These are phyloP conservation scores for Athrips mouffetella DNA, from an alignment of 2,888 invertebrate genomes.

Conservation along the genomic window DNA sequence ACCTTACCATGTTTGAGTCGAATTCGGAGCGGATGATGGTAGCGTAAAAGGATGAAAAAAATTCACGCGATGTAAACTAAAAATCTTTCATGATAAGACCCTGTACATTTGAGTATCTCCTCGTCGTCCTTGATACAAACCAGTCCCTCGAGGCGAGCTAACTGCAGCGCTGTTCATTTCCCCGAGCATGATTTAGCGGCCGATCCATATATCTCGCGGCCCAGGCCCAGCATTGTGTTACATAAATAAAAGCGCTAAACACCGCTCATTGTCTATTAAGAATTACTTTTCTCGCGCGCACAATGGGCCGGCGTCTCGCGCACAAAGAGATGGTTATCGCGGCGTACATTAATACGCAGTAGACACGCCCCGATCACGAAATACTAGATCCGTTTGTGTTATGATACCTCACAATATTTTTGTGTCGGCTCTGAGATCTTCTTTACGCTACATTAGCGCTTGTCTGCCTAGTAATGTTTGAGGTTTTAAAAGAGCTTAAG, in stretches of 20 bases:
- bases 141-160: background rate
- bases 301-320: slow-evolving; percentile 65
- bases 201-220: slow-evolving; percentile 58
- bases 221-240: slow-evolving; percentile 60
- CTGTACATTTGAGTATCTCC: background rate
- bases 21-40: no score
- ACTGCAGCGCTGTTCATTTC: slow-evolving; percentile 21
- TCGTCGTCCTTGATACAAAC: background rate
- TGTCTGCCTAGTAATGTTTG: slow-evolving; percentile 6
- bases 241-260: slow-evolving; percentile 74
- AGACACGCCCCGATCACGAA: slow-evolving; percentile 70
- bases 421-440: slow-evolving; percentile 12
- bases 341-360: slow-evolving; percentile 63
- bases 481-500: no score
- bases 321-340: slow-evolving; percentile 46
- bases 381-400: slow-evolving; percentile 52
- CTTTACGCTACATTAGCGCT: slow-evolving; percentile 21
- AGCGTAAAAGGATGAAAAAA: no score
- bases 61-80: no score
- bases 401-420: slow-evolving; percentile 17
- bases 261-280: slow-evolving; percentile 73
- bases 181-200: slow-evolving; percentile 35
- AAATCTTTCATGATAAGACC: no score
- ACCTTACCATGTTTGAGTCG: no score
- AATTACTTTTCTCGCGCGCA: slow-evolving; percentile 71